Percentiles rank a stretch among this genome's conserved stretches.
These are phyloP conservation scores for Chloroceryle inda DNA, from an alignment of 2,797 vertebrate genomes.

Conservation along the genomic window DNA sequence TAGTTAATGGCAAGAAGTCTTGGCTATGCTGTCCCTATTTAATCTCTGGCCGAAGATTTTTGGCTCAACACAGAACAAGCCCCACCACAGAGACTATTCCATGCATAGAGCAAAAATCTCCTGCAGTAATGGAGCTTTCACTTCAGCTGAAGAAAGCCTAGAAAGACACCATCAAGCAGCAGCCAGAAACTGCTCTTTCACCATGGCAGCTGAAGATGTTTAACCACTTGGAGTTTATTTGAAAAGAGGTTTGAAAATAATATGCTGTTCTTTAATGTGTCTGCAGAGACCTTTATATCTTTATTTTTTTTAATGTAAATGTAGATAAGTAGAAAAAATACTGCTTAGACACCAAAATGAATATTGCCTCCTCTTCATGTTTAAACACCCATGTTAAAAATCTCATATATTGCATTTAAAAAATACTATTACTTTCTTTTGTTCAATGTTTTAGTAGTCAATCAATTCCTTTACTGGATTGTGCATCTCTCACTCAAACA, in stretches of 20 bases:
- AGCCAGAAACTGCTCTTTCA: background rate
- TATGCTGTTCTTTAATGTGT: background rate
- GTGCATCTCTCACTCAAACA: background rate
- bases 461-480: constrained; percentile 48
- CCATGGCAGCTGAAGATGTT: background rate
- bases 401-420: background rate
- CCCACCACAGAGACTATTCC: background rate
- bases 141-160: background rate
- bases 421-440: constrained; percentile 59
- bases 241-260: background rate
- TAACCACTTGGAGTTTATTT: background rate
- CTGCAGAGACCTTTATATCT: background rate
- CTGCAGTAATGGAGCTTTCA: background rate
- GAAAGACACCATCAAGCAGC: background rate
- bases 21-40: background rate
- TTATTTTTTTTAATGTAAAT: background rate
- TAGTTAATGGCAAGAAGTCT: background rate
- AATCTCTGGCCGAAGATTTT: background rate
- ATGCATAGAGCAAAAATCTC: background rate
- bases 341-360: background rate
- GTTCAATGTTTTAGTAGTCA: constrained; percentile 53
- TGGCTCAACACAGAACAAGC: background rate
- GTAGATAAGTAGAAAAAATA: background rate
- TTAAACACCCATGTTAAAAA: constrained; percentile 48
- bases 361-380: background rate